Evolutionary conservation across 1,140 invertebrate genomes (phyloP), one percentile per base, ranked within the genome.

Genomic region (Rhyacophila brunnea): DNA sequence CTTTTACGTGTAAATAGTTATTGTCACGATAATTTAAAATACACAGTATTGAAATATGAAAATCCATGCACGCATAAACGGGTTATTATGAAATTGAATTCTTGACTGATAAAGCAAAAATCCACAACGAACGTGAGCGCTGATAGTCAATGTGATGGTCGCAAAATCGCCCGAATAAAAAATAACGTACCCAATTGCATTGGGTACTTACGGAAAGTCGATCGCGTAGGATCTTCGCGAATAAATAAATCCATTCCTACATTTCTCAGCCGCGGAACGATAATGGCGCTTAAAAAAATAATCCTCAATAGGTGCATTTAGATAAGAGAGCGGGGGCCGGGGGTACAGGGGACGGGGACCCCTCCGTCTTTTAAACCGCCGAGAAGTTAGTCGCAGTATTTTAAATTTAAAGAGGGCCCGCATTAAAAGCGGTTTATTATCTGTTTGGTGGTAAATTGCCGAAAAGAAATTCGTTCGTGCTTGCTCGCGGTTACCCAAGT

Each of bases 381-480:
- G 40, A 13, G 50, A 13, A 54, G 51, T 60, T 60, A 53, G 53
- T 43, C 48, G 57, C 62, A 64, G 62, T 64, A 64, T 64, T 64
- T 64, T 64, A 64, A 64, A 64, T 64, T 64, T 64, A 64, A 64
- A 60, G 62, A 57, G 52, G 19, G 46, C 34, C 52, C 71, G 74
- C 77, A 73, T 79, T 79, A 78, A 73, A 76, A 74, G 74, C 77
- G 73, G 78, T 79, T 79, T 79, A 79, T 79, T 79, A 79, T 79
- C 77, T 75, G 67, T 72, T 74, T 71, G 72, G 70, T 72, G 77
- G 68, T 77, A 77, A 79, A 79, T 78, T 79, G 76, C 74, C 74
- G 67, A 76, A 78, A 75, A 77, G 71, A 77, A 79, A 74, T 76
- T 74, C 69, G 42, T 36, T 58, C 44, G 56, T 49, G 57, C 40